Base-by-base conservation (phyloP, 2,797 vertebrate genomes). In the Lacerta bilineata region DNA sequence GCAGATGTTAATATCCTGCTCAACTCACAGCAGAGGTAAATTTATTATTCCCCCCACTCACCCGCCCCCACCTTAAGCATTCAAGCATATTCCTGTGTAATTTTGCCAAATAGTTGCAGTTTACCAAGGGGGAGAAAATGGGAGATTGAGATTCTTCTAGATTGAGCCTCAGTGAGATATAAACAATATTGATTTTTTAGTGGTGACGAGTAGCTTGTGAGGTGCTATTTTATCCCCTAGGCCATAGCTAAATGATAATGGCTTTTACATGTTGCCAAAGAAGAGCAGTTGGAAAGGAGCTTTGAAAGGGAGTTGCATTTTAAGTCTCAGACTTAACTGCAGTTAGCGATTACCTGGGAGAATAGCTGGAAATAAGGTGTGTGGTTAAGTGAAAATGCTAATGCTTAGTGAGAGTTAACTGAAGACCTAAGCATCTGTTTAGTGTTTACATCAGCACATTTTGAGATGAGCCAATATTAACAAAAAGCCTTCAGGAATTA, bases 291-390 rank as follows among this genome's bases (percentile, higher is more conserved):
- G 87, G 90, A 93, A 90, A 86, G 79, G 59, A 93, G 88, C 91
- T 90, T 93, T 59, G 94, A 72, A 91, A 80, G 46, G n/a, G 68
- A 89, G 88, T 11, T 36, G 84, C 78, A 64, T 86, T 92, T 76
- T 86, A 80, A 81, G 84, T 79, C 87, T 94, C 36, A 69, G 85
- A 86, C 88, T 85, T 71, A 74, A 94, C 84, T 33, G 23, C 86
- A 93, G 93, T 77, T 82, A 90, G 87, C 93, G 83, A 93, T 91
- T 83, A 93, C 90, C 88, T 85, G 71, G 66, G 89, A 95, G 93
- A 93, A 92, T 74, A 92, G 84, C 81, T 61, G 72, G 86, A 89
- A 78, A 85, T 84, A 80, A 92, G 89, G 82, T 55, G 90, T 86
- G 86, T 69, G 69, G 90, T 91, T 61, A 91, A 91, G 88, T 17